phyloP scores from a whole-genome alignment of 2,797 vertebrate species.

The Falco peregrinus region DNA sequence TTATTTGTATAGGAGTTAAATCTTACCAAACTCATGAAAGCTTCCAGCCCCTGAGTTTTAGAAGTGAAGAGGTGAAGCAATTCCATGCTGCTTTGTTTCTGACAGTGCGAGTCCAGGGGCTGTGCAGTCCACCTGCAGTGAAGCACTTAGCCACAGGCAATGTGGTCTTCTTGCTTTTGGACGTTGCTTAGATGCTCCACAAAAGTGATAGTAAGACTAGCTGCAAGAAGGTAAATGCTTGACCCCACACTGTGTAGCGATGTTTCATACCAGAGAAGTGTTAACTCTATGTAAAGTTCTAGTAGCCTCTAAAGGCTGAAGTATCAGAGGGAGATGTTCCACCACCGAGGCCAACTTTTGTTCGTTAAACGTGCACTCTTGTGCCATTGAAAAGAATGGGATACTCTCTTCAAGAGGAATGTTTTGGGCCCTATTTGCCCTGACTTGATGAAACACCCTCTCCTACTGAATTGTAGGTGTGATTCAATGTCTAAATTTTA shows the following conservation, averaged over 20 bases:
- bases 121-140: conserved; percentile 47
- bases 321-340: background rate
- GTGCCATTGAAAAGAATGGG: background rate
- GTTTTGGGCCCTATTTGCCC: background rate
- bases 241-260: conserved; percentile 22
- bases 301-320: background rate
- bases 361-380: accelerated
- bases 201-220: conserved; percentile 53
- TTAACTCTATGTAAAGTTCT: conserved; percentile 49
- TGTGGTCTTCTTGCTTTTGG: background rate
- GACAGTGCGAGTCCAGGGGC: background rate
- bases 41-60: background rate
- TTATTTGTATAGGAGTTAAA: background rate
- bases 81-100: conserved; percentile 37
- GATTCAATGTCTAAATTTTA: conserved; percentile 22
- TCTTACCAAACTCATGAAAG: background rate
- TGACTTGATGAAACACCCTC: conserved; percentile 24
- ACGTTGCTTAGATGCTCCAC: background rate
- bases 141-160: conserved; percentile 34
- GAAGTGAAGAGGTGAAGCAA: background rate
- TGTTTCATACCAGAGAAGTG: conserved; percentile 27
- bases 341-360: background rate
- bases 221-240: conserved; percentile 16
- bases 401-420: background rate
- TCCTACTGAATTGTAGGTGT: conserved; percentile 1